Conservation (phyloP, 2,888 invertebrate species). For the Podabrus alpinus region DNA sequence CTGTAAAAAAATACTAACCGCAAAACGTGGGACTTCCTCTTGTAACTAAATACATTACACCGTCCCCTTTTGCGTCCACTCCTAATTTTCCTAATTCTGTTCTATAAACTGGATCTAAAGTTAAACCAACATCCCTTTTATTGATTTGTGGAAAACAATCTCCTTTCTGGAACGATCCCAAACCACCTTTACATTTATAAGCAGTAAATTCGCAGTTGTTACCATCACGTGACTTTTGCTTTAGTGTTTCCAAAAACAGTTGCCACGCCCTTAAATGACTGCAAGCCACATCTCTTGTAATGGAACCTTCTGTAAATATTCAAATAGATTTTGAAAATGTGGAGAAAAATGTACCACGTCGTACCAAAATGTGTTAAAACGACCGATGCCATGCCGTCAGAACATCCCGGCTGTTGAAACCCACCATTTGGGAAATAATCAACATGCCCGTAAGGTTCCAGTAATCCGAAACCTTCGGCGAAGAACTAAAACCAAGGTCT, state of each 20-base stretch:
- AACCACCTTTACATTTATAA: conserved; percentile 60
- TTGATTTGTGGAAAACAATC: conserved; percentile 58
- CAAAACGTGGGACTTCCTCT: conserved; percentile 59
- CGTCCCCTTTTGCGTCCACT: conserved; percentile 54
- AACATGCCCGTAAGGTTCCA: conserved; percentile 63
- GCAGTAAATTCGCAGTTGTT: conserved; percentile 58
- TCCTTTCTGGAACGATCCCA: conserved; percentile 57
- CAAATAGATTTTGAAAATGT: not conserved
- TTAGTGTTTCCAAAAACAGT: conserved; percentile 59
- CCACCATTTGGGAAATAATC: conserved; percentile 68
- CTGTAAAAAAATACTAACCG: conserved; percentile 51
- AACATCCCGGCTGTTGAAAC: conserved; percentile 64
- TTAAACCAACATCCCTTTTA: conserved; percentile 44
- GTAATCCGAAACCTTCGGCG: conserved; percentile 64
- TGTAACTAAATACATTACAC: conserved; percentile 62
- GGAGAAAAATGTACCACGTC: not conserved
- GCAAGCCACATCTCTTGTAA: conserved; percentile 60
- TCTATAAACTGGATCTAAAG: conserved; percentile 42
- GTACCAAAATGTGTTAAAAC: conserved; percentile 62
- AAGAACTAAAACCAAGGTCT: conserved; percentile 53
- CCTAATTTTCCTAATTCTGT: conserved; percentile 50
- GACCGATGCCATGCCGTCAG: conserved; percentile 61
- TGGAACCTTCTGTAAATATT: conserved; percentile 51
- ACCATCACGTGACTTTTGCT: conserved; percentile 43
- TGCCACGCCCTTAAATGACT: conserved; percentile 63